These are phyloP conservation scores for Coenonympha arcania DNA, from an alignment of 2,888 invertebrate species.

Conservation along the genomic window DNA sequence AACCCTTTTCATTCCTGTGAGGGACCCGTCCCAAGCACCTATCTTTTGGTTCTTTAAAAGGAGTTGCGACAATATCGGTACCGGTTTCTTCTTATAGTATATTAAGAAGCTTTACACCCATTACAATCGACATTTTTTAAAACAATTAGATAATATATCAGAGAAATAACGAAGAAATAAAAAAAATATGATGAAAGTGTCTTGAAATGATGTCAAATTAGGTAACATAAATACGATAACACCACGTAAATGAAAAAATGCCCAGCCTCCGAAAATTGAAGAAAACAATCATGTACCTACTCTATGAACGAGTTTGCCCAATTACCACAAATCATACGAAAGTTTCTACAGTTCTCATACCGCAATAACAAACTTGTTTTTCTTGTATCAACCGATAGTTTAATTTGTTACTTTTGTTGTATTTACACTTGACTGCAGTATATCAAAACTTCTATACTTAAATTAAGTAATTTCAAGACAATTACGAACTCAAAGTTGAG, in stretches of 20 bases:
- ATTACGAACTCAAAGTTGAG: too few species aligned
- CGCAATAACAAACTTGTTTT: constrained; percentile 5
- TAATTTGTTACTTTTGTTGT: background rate
- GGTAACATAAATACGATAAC: constrained; percentile 1
- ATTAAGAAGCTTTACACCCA: too few species aligned
- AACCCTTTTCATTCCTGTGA: too few species aligned
- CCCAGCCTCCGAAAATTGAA: constrained; percentile 1
- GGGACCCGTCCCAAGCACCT: too few species aligned
- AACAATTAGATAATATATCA: too few species aligned
- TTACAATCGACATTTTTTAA: too few species aligned
- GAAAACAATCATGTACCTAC: too few species aligned
- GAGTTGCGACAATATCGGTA: too few species aligned
- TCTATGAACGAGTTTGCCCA: constrained; percentile 10
- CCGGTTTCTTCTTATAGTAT: too few species aligned
- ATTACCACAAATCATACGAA: constrained; percentile 11
- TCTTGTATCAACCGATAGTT: constrained; percentile 1
- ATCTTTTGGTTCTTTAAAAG: too few species aligned
- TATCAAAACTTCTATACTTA: too few species aligned
- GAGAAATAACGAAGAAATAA: background rate
- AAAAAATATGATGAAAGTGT: background rate
- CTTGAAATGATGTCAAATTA: constrained; percentile 1
- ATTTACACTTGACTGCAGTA: background rate
- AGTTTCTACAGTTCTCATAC: constrained; percentile 4
- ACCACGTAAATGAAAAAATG: constrained; percentile 3
- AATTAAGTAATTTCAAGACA: too few species aligned